Evolutionary conservation across 2,797 vertebrate genomes (phyloP).

Genomic region (Austrolebias charrua): DNA sequence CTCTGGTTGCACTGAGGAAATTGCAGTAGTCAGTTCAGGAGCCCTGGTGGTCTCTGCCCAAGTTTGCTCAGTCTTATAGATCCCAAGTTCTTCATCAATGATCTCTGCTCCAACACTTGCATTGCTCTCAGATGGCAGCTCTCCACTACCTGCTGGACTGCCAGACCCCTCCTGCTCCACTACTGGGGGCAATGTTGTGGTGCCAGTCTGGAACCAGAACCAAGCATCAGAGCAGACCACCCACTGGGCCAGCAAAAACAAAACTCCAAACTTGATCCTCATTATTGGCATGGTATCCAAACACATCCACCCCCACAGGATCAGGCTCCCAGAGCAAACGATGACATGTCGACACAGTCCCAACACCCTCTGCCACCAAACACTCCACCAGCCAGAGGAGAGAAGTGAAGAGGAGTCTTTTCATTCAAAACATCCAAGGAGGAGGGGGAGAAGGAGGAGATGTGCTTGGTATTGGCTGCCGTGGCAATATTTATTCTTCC

Average conservation of each 20-base stretch:
- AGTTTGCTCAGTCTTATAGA: slow-evolving; percentile 55
- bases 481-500: slow-evolving; percentile 65
- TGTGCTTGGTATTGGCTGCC: slow-evolving; percentile 66
- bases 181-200: slow-evolving; percentile 54
- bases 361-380: slow-evolving; percentile 56
- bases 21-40: slow-evolving; percentile 49
- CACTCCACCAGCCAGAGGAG: slow-evolving; percentile 62
- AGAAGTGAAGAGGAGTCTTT: slow-evolving; percentile 76
- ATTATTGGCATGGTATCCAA: slow-evolving; percentile 57
- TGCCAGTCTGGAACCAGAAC: slow-evolving; percentile 69
- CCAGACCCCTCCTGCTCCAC: slow-evolving; percentile 67
- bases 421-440: slow-evolving; percentile 68
- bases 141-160: slow-evolving; percentile 52
- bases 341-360: slow-evolving; percentile 75
- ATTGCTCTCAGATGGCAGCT: slow-evolving; percentile 53
- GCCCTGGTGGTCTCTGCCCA: slow-evolving; percentile 69
- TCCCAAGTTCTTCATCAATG: slow-evolving; percentile 60
- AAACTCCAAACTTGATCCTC: slow-evolving; percentile 61
- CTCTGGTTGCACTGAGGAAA: slow-evolving; percentile 34
- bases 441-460: slow-evolving; percentile 51
- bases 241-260: slow-evolving; percentile 60
- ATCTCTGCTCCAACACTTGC: slow-evolving; percentile 69
- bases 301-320: slow-evolving; percentile 48
- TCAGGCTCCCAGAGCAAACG: slow-evolving; percentile 62
- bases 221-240: slow-evolving; percentile 67